phyloP scores from a whole-genome alignment of 2,888 invertebrate species.

The Tortricodes alternella region DNA sequence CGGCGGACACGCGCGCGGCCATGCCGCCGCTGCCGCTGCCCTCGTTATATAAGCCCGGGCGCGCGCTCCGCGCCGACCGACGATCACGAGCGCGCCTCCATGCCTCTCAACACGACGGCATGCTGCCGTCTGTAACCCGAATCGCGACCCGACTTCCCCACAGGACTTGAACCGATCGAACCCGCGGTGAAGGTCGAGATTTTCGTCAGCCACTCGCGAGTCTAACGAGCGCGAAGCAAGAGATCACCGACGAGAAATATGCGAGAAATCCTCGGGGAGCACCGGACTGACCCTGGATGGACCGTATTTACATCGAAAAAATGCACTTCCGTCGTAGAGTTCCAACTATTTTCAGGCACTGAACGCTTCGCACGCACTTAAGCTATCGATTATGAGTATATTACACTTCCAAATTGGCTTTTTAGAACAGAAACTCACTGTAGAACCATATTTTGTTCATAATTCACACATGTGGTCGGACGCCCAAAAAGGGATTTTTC shows the following conservation, averaged over 20 bases:
- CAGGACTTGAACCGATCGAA: constrained; percentile 56
- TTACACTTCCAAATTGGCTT: constrained; percentile 61
- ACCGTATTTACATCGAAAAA: constrained; percentile 81
- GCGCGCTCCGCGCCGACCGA: constrained; percentile 82
- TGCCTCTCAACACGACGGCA: constrained; percentile 77
- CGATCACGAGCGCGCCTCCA: constrained; percentile 82
- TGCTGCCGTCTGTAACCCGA: constrained; percentile 73
- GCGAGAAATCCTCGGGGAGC: constrained; percentile 68
- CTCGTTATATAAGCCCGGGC: constrained; percentile 80
- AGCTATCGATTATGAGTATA: constrained; percentile 58
- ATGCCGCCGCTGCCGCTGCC: constrained; percentile 78
- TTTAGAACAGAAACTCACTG: constrained; percentile 67
- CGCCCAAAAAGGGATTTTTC: constrained; percentile 87
- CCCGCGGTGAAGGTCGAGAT: constrained; percentile 63
- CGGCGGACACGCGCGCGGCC: constrained; percentile 80
- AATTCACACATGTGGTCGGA: constrained; percentile 86
- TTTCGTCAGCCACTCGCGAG: constrained; percentile 51
- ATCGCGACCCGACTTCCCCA: constrained; percentile 61
- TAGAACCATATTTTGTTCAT: constrained; percentile 79
- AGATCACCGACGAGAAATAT: constrained; percentile 59
- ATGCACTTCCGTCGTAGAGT: constrained; percentile 76
- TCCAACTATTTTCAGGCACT: constrained; percentile 67
- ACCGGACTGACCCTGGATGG: constrained; percentile 77
- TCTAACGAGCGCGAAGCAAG: constrained; percentile 48
- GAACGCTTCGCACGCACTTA: constrained; percentile 62